Base-by-base conservation (phyloP, 2,113 vertebrate species). In the Sapayoa aenigma region DNA sequence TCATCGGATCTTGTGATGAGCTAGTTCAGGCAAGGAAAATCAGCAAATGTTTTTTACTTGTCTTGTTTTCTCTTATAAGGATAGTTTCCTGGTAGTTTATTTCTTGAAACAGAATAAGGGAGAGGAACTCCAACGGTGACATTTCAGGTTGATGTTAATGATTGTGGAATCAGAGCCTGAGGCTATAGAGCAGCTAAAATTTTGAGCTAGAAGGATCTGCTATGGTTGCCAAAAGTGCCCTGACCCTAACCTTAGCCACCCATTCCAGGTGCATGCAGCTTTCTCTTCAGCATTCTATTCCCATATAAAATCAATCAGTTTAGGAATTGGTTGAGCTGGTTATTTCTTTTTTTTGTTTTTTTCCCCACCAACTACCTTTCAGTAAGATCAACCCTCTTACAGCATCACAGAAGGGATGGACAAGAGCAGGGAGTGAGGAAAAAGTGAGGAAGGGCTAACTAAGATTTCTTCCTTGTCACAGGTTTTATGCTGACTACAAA, bases 101-200 rank as follows among this genome's bases (percentile, higher is more conserved):
- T 85, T 94, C 41, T 82, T 58, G 75, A 79, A 89, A 68, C 17
- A 83, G 62, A 79, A 28, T 37, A 69, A 85, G 37, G 22, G 27
- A 93, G 47, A 68, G 30, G 11, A n/a, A 84, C 50, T 89, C 49
- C 27, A 41, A 84, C 63, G 69, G 33, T 94, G 84, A 71, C 74
- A 78, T 84, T 96, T 94, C 39, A 62, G 39, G 62, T 49, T 95
- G 82, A 82, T 91, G 62, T 93, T 76, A 83, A 90, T 53, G 68
- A 53, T 72, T 76, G 71, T 83, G 62, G 62, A 93, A 79, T 93
- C 71, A 52, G 39, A 93, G 66, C 71, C 87, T 79, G 53, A 89
- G 84, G 84, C 31, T 89, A 60, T 30, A 55, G 23, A 75, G 74
- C 77, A 95, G 73, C 69, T 91, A 82, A 86, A 90, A 94, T 82